Percentiles rank a stretch among this genome's conserved stretches.
These are phyloP conservation scores for Austrofundulus limnaeus DNA, from an alignment of 2,113 vertebrate genomes.

Conservation along the genomic window DNA sequence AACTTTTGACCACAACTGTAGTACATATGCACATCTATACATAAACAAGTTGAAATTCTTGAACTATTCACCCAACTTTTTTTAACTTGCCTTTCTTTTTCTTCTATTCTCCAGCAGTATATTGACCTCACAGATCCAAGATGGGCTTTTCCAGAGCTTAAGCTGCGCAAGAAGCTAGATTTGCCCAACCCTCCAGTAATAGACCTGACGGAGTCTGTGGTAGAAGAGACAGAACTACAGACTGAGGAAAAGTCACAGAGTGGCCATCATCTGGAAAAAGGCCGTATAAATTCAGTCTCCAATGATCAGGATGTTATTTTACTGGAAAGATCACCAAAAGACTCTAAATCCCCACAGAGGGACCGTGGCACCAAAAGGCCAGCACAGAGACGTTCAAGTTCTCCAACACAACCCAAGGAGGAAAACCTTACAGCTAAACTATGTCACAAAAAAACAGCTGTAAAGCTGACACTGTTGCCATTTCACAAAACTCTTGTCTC, in stretches of 20 bases:
- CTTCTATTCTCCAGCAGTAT: conserved; percentile 41
- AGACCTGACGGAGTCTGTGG: conserved; percentile 50
- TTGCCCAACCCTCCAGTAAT: conserved; percentile 21
- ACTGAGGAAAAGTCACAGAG: not conserved
- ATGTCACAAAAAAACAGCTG: not conserved
- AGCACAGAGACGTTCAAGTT: conserved; percentile 16
- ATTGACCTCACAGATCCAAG: conserved; percentile 59
- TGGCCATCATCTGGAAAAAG: not conserved
- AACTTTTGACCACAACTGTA: no score
- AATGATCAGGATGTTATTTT: not conserved
- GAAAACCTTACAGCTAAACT: not conserved
- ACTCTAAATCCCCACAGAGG: not conserved
- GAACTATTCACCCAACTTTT: no score
- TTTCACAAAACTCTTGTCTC: conserved; percentile 26
- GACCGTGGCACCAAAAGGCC: conserved; percentile 5
- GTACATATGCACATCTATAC: no score
- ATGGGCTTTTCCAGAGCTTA: conserved; percentile 38
- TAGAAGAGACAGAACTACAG: not conserved
- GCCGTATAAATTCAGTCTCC: not conserved
- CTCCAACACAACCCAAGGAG: not conserved
- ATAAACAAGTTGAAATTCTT: not conserved
- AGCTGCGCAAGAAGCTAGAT: conserved; percentile 20
- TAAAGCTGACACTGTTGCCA: conserved; percentile 39
- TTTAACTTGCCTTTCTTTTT: not conserved
- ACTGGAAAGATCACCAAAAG: not conserved